Base-by-base conservation (phyloP, 2,113 vertebrate species). In the Malurus cyaneus region DNA sequence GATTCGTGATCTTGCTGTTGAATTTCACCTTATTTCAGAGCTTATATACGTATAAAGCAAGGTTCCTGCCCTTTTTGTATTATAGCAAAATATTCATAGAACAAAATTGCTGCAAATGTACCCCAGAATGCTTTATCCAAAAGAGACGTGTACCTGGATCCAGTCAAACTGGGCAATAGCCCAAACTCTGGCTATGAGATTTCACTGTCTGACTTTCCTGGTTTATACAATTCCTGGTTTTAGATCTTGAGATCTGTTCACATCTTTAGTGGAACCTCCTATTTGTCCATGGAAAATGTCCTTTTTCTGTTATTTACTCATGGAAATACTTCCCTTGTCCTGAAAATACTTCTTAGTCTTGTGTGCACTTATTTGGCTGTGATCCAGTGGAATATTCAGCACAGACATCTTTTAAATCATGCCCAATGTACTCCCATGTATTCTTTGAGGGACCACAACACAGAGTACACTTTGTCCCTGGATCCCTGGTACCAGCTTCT, bases 401-500 rank as follows among this genome's bases (percentile, higher is more conserved):
- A 64, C 26, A 77, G 39, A 14, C 24, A 46, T 41, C 42, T 91
- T 70, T 44, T 56, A 47, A 80, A 54, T 80, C 26, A 42, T 42
- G 53, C 36, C 50, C 46, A 65, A 42, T 46, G 9, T 20, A 28
- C 32, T 82, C 65, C 26, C 26, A 61, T 57, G 34, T 18, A 32
- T 65, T 61, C 34, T 39, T 69, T 77, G 34, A 62, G 53, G 50
- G 20, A 41, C 61, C 56, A 44, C 34, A 85, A 41, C 24, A 49
- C 12, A 20, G 59, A 79, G 47, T 39, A 91, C 42, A 17, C 17
- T 60, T 52, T 66, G 54, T 81, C 39, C 34, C 64, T 65, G 26
- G 16, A 41, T 85, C 79, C 70, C 77, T 82, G 59, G 42, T 70
- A 44, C 59, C 47, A 47, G 47, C 28, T 80, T 88, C 94, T 95